A percentile compares a stretch with the other conserved stretches of the same genome.
Evolutionary conservation across 2,797 vertebrate species (phyloP).

Genomic region (Knipowitschia caucasica): DNA sequence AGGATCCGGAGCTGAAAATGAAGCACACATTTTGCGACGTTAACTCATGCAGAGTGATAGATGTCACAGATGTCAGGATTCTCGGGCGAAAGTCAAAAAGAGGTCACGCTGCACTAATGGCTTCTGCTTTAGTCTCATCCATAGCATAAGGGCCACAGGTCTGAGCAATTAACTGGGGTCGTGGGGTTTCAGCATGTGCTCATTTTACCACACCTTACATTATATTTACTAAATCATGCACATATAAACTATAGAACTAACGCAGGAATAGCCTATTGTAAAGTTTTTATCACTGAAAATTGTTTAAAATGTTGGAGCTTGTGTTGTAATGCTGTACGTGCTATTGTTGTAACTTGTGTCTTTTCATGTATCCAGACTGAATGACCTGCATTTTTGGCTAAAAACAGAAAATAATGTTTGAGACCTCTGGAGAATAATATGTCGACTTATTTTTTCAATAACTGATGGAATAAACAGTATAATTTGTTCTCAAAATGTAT

Average conservation of each 20-base stretch:
- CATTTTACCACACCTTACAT: not conserved
- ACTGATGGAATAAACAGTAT: too few relatives aligned
- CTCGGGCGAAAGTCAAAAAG: constrained; percentile 20
- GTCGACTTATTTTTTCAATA: too few relatives aligned
- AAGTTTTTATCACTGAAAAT: too few relatives aligned
- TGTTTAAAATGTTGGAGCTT: too few relatives aligned
- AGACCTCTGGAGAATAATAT: too few relatives aligned
- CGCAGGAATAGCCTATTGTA: too few relatives aligned
- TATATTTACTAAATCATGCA: not conserved
- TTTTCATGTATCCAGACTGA: too few relatives aligned
- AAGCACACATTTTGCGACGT: constrained; percentile 13
- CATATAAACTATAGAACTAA: not conserved
- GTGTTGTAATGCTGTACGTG: too few relatives aligned
- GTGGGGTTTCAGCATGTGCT: not conserved
- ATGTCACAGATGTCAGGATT: constrained; percentile 34
- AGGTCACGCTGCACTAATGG: constrained; percentile 19
- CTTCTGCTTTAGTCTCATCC: constrained; percentile 19
- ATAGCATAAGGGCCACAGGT: constrained; percentile 17
- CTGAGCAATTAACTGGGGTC: constrained; percentile 8
- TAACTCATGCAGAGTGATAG: constrained; percentile 34
- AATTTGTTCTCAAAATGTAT: too few relatives aligned
- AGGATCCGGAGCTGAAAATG: constrained; percentile 14
- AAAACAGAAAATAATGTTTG: too few relatives aligned
- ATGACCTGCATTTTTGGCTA: too few relatives aligned
- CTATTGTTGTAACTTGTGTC: too few relatives aligned